phyloP scores from a whole-genome alignment of 1,140 invertebrate species.

The Zelostemma sp. region DNA sequence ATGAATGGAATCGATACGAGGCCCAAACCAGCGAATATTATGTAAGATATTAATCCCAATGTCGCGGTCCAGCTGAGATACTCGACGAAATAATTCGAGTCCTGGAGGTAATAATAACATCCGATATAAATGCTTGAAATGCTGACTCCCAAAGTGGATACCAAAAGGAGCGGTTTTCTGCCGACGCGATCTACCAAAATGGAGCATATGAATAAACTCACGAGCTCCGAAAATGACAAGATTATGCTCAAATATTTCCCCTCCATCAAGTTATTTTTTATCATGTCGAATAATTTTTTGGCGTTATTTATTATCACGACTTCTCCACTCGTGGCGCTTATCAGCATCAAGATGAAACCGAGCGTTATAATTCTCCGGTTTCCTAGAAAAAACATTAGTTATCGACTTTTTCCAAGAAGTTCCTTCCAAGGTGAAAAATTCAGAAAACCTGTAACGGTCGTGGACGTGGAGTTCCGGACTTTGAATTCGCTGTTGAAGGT shows the following conservation, averaged over 20 bases:
- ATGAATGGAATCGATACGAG: neutral
- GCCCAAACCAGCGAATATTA: neutral
- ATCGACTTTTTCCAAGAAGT: too few relatives aligned
- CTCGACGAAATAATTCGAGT: neutral
- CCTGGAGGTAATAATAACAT: neutral
- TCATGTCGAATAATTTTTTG: constrained; percentile 14
- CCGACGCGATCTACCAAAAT: constrained; percentile 11
- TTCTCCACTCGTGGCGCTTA: constrained; percentile 4
- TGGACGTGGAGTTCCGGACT: neutral
- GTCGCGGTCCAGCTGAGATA: neutral
- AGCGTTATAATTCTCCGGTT: constrained; percentile 1
- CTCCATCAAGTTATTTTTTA: neutral
- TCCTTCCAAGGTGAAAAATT: neutral
- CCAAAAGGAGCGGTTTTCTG: constrained; percentile 4
- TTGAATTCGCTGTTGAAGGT: neutral
- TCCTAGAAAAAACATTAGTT: constrained; percentile 13
- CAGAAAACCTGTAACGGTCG: neutral
- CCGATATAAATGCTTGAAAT: neutral
- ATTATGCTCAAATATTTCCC: constrained; percentile 1
- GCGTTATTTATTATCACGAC: constrained; percentile 5
- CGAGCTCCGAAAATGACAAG: neutral
- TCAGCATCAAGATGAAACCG: neutral
- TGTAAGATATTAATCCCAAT: neutral
- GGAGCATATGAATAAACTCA: neutral
- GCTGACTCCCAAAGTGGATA: neutral